Percentiles rank a stretch among this genome's conserved stretches.
phyloP scores from a whole-genome alignment of 1,140 invertebrate genomes.

The Pantala flavescens region DNA sequence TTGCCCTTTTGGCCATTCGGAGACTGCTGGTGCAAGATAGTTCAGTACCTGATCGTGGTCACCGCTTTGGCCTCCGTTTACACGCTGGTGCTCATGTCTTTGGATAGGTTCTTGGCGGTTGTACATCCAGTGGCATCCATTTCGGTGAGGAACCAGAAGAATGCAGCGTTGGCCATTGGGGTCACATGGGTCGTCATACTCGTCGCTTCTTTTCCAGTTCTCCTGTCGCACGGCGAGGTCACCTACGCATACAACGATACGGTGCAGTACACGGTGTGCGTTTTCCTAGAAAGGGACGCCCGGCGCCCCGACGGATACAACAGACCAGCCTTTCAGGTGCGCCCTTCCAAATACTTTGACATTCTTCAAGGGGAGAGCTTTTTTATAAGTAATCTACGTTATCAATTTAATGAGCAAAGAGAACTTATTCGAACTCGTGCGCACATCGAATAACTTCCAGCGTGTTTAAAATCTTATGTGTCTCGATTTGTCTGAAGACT shows the following conservation, averaged over 20 bases:
- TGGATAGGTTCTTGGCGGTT: conserved; percentile 89
- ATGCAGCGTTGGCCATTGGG: conserved; percentile 67
- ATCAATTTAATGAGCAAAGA: no score
- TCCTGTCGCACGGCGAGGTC: conserved; percentile 67
- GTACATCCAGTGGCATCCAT: conserved; percentile 88
- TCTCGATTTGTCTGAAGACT: no score
- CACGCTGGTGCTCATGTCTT: conserved; percentile 87
- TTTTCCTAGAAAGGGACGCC: conserved; percentile 46
- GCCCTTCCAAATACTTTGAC: not conserved
- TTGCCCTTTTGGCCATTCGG: conserved; percentile 85
- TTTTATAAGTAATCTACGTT: no score
- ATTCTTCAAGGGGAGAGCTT: no score
- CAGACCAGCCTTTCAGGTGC: conserved; percentile 51
- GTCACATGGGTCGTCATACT: conserved; percentile 74
- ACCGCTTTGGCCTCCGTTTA: conserved; percentile 90
- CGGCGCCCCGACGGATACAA: conserved; percentile 44
- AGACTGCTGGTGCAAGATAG: conserved; percentile 79
- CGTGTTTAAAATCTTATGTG: no score
- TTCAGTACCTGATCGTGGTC: conserved; percentile 73
- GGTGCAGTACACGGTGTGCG: conserved; percentile 50
- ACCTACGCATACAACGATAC: conserved; percentile 46
- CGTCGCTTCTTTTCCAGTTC: conserved; percentile 60
- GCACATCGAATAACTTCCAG: no score
- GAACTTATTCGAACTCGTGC: no score
- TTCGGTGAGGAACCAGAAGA: conserved; percentile 73